Base-by-base conservation (phyloP, 1,140 invertebrate genomes). In the Anoplophora glabripennis region DNA sequence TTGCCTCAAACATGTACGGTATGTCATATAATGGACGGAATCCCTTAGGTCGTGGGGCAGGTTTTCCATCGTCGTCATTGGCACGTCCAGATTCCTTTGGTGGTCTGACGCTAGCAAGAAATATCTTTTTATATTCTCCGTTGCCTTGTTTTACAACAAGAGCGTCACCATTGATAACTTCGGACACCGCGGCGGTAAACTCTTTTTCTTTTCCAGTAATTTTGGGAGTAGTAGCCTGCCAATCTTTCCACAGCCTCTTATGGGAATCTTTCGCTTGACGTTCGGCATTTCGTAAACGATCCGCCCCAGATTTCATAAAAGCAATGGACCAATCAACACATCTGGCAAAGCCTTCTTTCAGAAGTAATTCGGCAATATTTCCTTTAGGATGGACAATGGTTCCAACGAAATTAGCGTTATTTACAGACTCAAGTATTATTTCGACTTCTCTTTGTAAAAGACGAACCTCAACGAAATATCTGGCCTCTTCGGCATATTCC, bases 301-400 rank as follows among this genome's bases (percentile, higher is more conserved):
- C 89, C 18, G 89, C 84, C 46, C 82, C 86, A 46, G 83, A 79
- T 73, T 90, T 90, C 69, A 95, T 91, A 36, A 90, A 87, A 21
- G 86, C 89, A 76, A 99, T 90, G 7, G 93, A 96, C 95, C 95
- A 98, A 74, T 99, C 96, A n/a, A 98, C 93, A 73, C 95, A 98
- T 72, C 87, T 88, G 0, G 94, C 97, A 71, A 96, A 94, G 17
- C 97, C 71, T 53, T 71, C 72, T 61, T 79, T 85, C 47, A 99
- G 73, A 38, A 99, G 78, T 41, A 89, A 81, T 73, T 98, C 96
- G 0, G 97, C 95, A 77, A 99, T 99, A 71, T 98, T 98, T 79
- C 94, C 79, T 70, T 84, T 85, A 1, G 96, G 95, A 79, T 98
- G 95, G 35, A 96, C 68, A 63, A 99, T 88, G n/a, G 90, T 93